These are phyloP conservation scores for Diadophis punctatus DNA, from an alignment of 2,113 vertebrate species.

Conservation along the genomic window DNA sequence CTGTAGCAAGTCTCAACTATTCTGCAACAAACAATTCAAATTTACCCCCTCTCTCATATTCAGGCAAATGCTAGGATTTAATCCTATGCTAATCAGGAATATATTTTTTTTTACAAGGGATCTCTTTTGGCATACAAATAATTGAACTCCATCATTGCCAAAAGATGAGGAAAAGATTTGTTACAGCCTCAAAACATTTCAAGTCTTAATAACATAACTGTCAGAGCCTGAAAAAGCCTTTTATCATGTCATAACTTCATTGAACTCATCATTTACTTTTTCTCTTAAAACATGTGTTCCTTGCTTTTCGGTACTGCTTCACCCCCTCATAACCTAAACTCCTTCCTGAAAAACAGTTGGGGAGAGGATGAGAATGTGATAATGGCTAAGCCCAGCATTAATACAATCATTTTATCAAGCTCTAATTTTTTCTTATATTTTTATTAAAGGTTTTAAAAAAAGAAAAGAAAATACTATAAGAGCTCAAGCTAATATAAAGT, in stretches of 20 bases:
- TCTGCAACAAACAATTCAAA: not conserved
- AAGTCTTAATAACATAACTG: not conserved
- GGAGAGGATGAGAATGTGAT: not conserved
- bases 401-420: conserved; percentile 17
- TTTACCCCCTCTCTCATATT: not conserved
- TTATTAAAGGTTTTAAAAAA: not conserved
- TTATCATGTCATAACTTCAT: not conserved
- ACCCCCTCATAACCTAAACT: not conserved
- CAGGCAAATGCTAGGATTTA: not conserved
- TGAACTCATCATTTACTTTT: not conserved
- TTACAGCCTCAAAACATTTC: not conserved
- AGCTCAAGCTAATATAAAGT: not conserved
- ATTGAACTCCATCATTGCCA: not conserved
- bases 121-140: not conserved
- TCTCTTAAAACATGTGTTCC: not conserved
- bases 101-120: not conserved
- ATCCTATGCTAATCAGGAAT: not conserved
- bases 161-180: not conserved
- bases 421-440: not conserved
- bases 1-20: not conserved
- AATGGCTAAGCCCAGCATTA: not conserved
- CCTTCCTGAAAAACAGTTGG: not conserved
- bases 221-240: not conserved
- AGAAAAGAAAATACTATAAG: not conserved
- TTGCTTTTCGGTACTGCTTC: not conserved